Base-by-base conservation (phyloP, 2,888 invertebrate genomes). In the Drosophila mettleri region DNA sequence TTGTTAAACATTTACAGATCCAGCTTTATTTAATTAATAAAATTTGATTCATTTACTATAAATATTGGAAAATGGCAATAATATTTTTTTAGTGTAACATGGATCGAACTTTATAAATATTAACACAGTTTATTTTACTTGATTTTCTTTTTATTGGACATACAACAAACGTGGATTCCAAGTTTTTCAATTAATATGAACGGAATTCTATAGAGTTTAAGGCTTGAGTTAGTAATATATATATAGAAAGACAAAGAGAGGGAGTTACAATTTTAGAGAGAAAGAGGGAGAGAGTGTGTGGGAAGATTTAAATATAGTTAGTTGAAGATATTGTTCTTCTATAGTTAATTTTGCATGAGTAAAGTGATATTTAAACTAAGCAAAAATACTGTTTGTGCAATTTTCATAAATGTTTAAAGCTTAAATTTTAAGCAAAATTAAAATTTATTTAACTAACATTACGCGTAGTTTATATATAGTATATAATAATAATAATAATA, bases 331-430 rank as follows among this genome's bases (percentile, higher is more conserved):
- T 45, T 29, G 68, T 75, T 46, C 20, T 27, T 59, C 48, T 57
- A 31, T 73, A 46, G 46, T 48, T 60, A 51, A 27, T 69, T 68
- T 60, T 61, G 59, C 77, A 66, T 52, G 63, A 54, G 60, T 63
- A 24, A 61, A 49, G 16, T 43, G 55, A 54, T 53, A 27, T 69
- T 74, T 75, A 66, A 85, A 76, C 80, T 88, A 89, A 83, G 77
- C 87, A 86, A 90, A 89, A 89, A 89, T 90, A 89, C 91, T 90
- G 91, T 90, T 90, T 90, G 84, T 89, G 88, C 84, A 81, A 85
- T 73, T 83, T 80, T 83, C 66, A 67, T 73, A 77, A 64, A 73
- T 62, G 54, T 65, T 54, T 81, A 69, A 70, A 67, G 86, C 89
- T 84, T 84, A 84, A 73, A 78, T 75, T 78, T 81, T 86, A 87